Percentiles rank a stretch among this genome's conserved stretches.
Conservation (phyloP, 2,888 invertebrate species). For the Rhyacophila evoluta region DNA sequence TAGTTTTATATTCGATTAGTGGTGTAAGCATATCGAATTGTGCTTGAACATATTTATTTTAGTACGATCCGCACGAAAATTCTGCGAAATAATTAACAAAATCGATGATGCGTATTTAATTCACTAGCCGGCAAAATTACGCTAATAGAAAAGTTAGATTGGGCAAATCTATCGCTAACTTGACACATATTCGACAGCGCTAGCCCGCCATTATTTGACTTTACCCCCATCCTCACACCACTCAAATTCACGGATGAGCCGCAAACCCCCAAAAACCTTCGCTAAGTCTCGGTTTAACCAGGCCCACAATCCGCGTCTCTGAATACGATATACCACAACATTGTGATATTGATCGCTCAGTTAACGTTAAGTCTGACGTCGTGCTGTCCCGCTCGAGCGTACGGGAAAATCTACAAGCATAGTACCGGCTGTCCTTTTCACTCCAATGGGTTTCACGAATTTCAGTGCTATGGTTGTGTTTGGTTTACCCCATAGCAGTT, state of each 20-base stretch:
- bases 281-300: constrained; percentile 26
- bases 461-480: constrained; percentile 23
- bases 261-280: constrained; percentile 34
- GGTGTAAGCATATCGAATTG: no score
- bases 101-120: neutral
- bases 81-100: neutral
- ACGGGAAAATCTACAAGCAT: neutral
- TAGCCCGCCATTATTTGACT: constrained; percentile 49
- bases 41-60: no score
- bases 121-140: neutral
- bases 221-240: constrained; percentile 23
- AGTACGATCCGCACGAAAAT: no score
- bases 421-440: neutral
- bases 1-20: no score
- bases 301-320: constrained; percentile 38
- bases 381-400: constrained; percentile 40
- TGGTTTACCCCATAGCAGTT: constrained; percentile 38
- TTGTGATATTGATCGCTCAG: constrained; percentile 55
- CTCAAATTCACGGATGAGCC: constrained; percentile 34
- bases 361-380: constrained; percentile 49
- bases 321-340: constrained; percentile 53
- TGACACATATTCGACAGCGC: constrained; percentile 51
- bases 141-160: constrained; percentile 4
- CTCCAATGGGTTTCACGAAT: neutral
- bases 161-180: constrained; percentile 27